These are phyloP conservation scores for Thera britannica DNA, from an alignment of 2,888 invertebrate species.

Conservation along the genomic window DNA sequence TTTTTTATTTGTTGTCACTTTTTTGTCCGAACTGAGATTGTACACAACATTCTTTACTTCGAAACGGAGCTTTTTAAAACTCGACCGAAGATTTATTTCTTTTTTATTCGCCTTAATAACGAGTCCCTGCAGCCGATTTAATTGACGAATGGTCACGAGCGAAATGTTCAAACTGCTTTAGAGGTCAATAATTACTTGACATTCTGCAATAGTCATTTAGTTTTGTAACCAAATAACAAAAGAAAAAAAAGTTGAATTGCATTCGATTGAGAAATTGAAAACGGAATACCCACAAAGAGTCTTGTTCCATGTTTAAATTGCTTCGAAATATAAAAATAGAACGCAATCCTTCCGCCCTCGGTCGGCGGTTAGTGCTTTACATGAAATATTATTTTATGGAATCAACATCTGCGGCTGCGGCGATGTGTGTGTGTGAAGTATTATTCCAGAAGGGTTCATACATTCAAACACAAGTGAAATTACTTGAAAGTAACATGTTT, in stretches of 20 bases:
- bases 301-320: conserved; percentile 65
- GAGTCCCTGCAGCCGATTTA: conserved; percentile 75
- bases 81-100: conserved; percentile 75
- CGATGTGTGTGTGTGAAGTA: conserved; percentile 69
- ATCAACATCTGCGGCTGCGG: conserved; percentile 80
- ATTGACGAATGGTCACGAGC: conserved; percentile 81
- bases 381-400: conserved; percentile 85
- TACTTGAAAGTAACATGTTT: conserved; percentile 77
- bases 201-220: conserved; percentile 46
- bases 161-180: conserved; percentile 67
- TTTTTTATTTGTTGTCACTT: conserved; percentile 84
- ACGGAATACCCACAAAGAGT: conserved; percentile 30
- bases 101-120: conserved; percentile 79
- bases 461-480: conserved; percentile 71
- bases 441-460: conserved; percentile 74
- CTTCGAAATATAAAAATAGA: conserved; percentile 83
- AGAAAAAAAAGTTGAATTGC: conserved; percentile 5
- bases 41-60: conserved; percentile 85
- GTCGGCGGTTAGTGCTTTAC: conserved; percentile 81
- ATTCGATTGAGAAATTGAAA: conserved; percentile 27
- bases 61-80: conserved; percentile 83
- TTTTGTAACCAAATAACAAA: conserved; percentile 9
- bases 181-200: conserved; percentile 65
- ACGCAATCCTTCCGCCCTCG: conserved; percentile 84
- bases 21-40: conserved; percentile 83